Evolutionary conservation across 2,797 vertebrate species (phyloP).

Genomic region (Halcyon badia): DNA sequence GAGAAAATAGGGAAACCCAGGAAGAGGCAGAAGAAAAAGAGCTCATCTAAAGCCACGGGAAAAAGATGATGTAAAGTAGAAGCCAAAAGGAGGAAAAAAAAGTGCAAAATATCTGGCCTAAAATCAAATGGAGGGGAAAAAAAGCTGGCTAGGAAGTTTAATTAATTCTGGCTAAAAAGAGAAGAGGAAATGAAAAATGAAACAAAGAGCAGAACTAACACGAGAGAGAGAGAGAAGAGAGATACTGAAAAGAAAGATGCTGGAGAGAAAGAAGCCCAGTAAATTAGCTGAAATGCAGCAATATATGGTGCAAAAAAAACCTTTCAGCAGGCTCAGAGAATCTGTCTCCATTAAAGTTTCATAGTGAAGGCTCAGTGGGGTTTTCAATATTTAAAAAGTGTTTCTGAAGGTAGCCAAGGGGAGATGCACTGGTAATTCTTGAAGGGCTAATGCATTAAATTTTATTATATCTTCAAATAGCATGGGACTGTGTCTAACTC

Average conservation of each 20-base stretch:
- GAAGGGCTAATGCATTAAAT: slow-evolving; percentile 14
- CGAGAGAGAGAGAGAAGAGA: background rate
- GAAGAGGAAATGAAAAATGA: slow-evolving; percentile 45
- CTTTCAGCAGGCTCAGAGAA: background rate
- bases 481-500: background rate
- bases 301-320: background rate
- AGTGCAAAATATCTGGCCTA: background rate
- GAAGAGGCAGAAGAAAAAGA: background rate
- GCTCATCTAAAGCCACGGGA: background rate
- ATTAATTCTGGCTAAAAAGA: background rate
- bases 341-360: slow-evolving; percentile 54
- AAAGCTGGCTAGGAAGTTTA: background rate
- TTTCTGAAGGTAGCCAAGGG: slow-evolving; percentile 31
- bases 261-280: background rate
- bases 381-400: slow-evolving; percentile 52
- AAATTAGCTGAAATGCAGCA: background rate
- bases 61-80: background rate
- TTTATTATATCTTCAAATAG: slow-evolving; percentile 10
- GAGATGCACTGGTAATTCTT: background rate
- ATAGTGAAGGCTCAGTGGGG: slow-evolving; percentile 17
- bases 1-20: background rate
- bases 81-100: background rate
- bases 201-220: background rate
- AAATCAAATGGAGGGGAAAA: background rate
- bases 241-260: background rate